Conservation (phyloP, 2,888 invertebrate genomes). For the Rhagium mordax region DNA sequence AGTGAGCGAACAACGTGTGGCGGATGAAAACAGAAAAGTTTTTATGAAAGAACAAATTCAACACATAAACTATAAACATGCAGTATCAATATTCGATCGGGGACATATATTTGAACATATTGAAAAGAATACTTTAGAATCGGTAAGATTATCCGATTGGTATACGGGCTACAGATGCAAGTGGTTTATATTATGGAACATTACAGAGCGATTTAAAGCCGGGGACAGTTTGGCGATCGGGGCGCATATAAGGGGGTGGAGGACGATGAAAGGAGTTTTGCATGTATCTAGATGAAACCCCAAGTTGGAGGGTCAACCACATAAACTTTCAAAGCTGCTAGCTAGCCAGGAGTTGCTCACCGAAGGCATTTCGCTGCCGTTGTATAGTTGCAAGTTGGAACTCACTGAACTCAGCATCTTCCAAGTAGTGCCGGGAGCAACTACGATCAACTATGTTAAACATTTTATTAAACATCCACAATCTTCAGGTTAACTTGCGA, state of each 20-base stretch:
- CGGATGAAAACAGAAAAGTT: conserved; percentile 5
- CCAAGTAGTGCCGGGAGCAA: conserved; percentile 61
- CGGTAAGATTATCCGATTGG: conserved; percentile 43
- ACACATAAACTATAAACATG: conserved; percentile 26
- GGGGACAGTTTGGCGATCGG: conserved; percentile 43
- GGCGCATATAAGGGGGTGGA: conserved; percentile 39
- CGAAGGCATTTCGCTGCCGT: conserved; percentile 63
- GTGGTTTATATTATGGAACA: conserved; percentile 47
- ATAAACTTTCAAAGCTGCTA: conserved; percentile 69
- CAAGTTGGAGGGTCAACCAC: conserved; percentile 70
- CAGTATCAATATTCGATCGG: conserved; percentile 26
- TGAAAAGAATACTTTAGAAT: conserved; percentile 43
- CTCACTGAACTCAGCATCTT: conserved; percentile 66
- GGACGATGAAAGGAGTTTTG: conserved; percentile 63
- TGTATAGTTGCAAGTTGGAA: conserved; percentile 60
- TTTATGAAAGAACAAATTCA: conserved; percentile 25
- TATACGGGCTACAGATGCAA: conserved; percentile 47
- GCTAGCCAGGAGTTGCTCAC: conserved; percentile 64
- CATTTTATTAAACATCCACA: conserved; percentile 67
- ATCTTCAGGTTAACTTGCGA: conserved; percentile 65
- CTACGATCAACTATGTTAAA: conserved; percentile 68
- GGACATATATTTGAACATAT: conserved; percentile 40
- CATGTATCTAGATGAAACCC: conserved; percentile 66
- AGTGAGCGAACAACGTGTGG: neutral
- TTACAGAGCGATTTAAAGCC: conserved; percentile 47